phyloP scores from a whole-genome alignment of 1,140 invertebrate species.

The Mercenaria mercenaria region DNA sequence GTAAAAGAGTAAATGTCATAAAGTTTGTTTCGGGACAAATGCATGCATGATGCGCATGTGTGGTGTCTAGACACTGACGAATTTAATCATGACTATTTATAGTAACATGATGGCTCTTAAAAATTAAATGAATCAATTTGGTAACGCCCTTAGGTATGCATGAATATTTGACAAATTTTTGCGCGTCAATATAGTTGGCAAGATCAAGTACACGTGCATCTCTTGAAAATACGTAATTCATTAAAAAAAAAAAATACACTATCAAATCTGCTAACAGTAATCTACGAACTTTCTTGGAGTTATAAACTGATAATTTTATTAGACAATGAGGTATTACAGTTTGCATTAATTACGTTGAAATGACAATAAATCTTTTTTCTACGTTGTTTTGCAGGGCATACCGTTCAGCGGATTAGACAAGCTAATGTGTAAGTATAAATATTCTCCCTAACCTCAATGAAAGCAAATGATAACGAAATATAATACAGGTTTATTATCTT shows the following conservation, averaged over 20 bases:
- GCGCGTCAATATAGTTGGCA: too few relatives aligned
- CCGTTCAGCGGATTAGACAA: neutral
- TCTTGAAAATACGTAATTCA: too few relatives aligned
- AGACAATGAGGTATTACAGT: too few relatives aligned
- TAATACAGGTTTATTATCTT: neutral
- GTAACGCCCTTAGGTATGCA: neutral
- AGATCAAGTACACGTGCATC: neutral
- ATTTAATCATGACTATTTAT: slow-evolving; percentile 1
- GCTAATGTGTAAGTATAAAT: slow-evolving; percentile 9
- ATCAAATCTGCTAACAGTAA: too few relatives aligned
- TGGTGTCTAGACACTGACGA: neutral
- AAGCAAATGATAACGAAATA: neutral
- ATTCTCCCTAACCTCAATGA: neutral
- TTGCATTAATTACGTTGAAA: neutral
- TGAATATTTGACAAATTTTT: neutral
- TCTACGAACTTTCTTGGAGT: too few relatives aligned
- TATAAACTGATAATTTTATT: too few relatives aligned
- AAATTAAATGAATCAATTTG: neutral
- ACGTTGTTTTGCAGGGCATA: slow-evolving; percentile 21
- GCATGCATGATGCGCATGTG: neutral
- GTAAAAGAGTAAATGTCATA: too few relatives aligned
- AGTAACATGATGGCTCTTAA: neutral
- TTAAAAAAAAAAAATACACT: neutral
- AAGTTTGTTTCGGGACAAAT: neutral
- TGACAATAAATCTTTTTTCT: neutral